phyloP scores from a whole-genome alignment of 2,888 invertebrate genomes.

The Euplexia lucipara region DNA sequence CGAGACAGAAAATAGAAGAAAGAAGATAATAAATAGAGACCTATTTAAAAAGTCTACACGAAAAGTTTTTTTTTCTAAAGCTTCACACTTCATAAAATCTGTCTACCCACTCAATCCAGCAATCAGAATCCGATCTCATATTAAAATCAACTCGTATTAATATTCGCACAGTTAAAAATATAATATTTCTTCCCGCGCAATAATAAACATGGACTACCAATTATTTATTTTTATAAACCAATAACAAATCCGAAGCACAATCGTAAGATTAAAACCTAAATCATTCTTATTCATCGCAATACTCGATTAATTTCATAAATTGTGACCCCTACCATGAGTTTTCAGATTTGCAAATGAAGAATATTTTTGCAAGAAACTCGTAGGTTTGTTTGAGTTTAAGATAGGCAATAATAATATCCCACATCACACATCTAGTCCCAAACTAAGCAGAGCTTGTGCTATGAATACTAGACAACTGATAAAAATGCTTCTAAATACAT shows the following conservation, averaged over 20 bases:
- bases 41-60: no score
- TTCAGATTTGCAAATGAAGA: neutral
- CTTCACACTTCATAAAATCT: no score
- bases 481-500: no score
- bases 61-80: no score
- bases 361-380: neutral
- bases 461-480: no score
- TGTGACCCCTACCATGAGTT: constrained; percentile 60
- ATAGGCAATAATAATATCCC: no score
- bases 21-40: no score
- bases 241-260: constrained; percentile 54
- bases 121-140: constrained; percentile 27
- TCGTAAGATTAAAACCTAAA: constrained; percentile 77
- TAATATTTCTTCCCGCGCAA: constrained; percentile 52
- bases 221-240: constrained; percentile 65
- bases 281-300: constrained; percentile 66
- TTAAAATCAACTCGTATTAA: constrained; percentile 51
- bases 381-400: neutral
- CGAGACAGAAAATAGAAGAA: no score
- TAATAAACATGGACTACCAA: constrained; percentile 64
- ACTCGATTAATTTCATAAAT: constrained; percentile 71
- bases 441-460: no score
- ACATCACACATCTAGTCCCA: no score
- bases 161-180: constrained; percentile 54
- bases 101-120: constrained; percentile 2